These are phyloP conservation scores for Oxycera nigricornis DNA, from an alignment of 2,888 invertebrate species.

Conservation along the genomic window DNA sequence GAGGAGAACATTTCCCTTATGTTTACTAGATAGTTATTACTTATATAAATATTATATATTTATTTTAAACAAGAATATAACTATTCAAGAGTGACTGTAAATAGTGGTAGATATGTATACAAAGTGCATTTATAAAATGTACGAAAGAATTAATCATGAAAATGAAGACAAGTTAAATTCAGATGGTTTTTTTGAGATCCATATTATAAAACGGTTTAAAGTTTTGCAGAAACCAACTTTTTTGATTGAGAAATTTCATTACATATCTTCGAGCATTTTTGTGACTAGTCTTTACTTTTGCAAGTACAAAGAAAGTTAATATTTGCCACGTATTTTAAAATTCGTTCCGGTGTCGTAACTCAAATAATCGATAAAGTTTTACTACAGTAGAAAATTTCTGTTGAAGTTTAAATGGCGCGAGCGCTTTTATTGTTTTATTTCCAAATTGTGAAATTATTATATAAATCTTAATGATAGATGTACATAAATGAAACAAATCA, in stretches of 20 bases:
- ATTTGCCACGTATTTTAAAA: too few species aligned
- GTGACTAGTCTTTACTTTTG: too few species aligned
- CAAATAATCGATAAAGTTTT: too few species aligned
- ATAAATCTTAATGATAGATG: too few species aligned
- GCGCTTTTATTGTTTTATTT: too few species aligned
- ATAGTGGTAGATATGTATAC: constrained; percentile 43
- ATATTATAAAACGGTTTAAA: too few species aligned
- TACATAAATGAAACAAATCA: neutral
- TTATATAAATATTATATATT: constrained; percentile 42
- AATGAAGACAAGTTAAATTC: neutral
- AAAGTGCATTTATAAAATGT: constrained; percentile 32
- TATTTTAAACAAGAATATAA: constrained; percentile 18
- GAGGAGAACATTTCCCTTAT: neutral
- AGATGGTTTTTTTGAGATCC: too few species aligned
- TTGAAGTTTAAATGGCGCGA: too few species aligned
- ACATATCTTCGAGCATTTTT: constrained; percentile 10
- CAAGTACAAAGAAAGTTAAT: too few species aligned
- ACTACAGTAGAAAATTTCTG: too few species aligned
- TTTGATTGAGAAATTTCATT: neutral
- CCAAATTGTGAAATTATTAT: neutral
- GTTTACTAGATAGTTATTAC: constrained; percentile 46
- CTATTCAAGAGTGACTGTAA: constrained; percentile 38
- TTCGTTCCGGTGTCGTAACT: too few species aligned
- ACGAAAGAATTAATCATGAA: neutral
- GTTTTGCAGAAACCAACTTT: neutral